These are phyloP conservation scores for Pristionchus fissidentatus DNA, from an alignment of 2,888 invertebrate genomes.

Conservation along the genomic window DNA sequence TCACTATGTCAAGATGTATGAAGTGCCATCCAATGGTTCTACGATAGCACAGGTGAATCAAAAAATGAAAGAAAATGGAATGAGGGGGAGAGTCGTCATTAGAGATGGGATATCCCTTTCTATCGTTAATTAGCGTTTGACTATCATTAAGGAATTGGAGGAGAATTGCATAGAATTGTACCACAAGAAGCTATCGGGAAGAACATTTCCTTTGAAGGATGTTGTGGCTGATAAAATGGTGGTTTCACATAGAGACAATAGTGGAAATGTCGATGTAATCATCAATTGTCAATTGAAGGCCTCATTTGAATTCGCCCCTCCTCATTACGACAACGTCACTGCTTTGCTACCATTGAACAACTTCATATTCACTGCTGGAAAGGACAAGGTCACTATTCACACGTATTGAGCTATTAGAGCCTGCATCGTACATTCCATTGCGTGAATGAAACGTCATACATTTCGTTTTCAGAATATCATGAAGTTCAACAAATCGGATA, in stretches of 20 bases:
- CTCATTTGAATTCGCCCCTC: constrained; percentile 84
- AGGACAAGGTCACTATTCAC: constrained; percentile 81
- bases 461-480: constrained; percentile 64
- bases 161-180: background rate
- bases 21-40: constrained; percentile 50
- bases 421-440: constrained; percentile 38
- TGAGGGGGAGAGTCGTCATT: background rate
- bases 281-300: constrained; percentile 75
- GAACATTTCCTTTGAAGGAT: too few species aligned
- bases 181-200: too few species aligned
- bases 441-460: background rate
- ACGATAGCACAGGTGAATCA: constrained; percentile 4
- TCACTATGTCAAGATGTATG: constrained; percentile 84
- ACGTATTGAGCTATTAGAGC: background rate
- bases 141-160: background rate
- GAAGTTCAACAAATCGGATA: constrained; percentile 65
- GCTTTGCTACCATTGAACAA: constrained; percentile 79
- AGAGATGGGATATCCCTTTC: too few species aligned
- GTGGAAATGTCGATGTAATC: too few species aligned
- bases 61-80: background rate
- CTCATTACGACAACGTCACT: constrained; percentile 91
- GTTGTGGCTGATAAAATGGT: too few species aligned
- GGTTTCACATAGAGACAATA: too few species aligned
- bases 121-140: too few species aligned
- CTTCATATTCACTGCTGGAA: constrained; percentile 86